Base-by-base conservation (phyloP, 2,113 vertebrate species). In the Lepisosteus oculatus region DNA sequence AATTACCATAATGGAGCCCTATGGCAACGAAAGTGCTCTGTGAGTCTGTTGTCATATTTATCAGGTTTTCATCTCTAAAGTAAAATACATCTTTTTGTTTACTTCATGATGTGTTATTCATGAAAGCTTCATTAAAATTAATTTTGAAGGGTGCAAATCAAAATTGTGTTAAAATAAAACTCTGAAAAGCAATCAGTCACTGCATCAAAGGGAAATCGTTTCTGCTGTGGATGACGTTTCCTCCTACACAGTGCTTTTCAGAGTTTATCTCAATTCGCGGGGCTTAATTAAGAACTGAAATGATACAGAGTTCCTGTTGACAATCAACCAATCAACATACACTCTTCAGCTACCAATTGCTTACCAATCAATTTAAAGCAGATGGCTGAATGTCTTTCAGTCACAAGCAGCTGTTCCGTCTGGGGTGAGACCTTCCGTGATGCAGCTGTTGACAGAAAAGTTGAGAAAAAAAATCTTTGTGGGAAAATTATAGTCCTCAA, bases 341-440 rank as follows among this genome's bases (percentile, higher is more conserved):
- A 79, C 72, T 76, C 72, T 51, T 76, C 64, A 68, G 67, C 5
- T 72, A 71, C 79, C 29, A 78, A 47, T 55, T 75, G 70, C 74
- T 80, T 76, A 84, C 78, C 84, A 82, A 63, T 83, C 85, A 72
- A 70, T 69, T 75, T 55, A 55, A 69, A 74, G 73, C 82, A 83
- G 83, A 86, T 79, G 83, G 75, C 68, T 55, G 14, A 63, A 76
- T 72, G 77, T 57, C 76, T 75, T 77, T 65, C 55, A 64, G 63
- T 69, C 73, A 73, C 55, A 77, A 76, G 79, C 77, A 82, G 81
- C 80, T 84, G 80, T 77, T 54, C 55, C 72, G 45, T 68, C 70
- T 57, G 75, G 42, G 64, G 67, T 66, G 68, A 62, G 65, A 75
- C 57, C 67, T 73, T 66, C 71, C 56, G 71, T 71, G 68, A 54